Conservation (phyloP, 2,113 vertebrate genomes). For the Scomber colias region DNA sequence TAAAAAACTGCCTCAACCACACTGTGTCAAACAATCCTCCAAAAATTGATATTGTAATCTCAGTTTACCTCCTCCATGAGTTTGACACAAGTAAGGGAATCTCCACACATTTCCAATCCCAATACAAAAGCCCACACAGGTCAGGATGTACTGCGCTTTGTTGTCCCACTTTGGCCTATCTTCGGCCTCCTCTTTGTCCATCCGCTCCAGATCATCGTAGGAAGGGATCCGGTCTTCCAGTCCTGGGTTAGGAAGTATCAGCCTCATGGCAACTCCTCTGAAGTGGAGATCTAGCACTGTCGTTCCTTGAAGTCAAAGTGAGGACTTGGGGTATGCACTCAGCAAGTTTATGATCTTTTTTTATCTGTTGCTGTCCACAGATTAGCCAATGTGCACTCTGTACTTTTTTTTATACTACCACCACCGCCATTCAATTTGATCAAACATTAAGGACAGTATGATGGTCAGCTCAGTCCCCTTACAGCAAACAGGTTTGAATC, state of each 20-base stretch:
- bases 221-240: conserved; percentile 88
- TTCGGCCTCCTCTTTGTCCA: conserved; percentile 85
- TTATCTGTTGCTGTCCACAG: conserved; percentile 29
- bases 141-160: conserved; percentile 94
- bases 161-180: conserved; percentile 94
- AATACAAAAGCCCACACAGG: conserved; percentile 93
- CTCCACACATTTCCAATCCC: conserved; percentile 95
- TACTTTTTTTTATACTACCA: neutral
- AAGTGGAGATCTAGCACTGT: neutral
- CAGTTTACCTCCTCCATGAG: conserved; percentile 92
- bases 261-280: conserved; percentile 78
- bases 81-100: conserved; percentile 95
- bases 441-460: neutral
- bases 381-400: conserved; percentile 40
- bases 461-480: neutral
- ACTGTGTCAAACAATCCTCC: neutral
- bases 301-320: conserved; percentile 51
- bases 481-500: neutral
- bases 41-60: neutral
- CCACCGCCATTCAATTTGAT: neutral
- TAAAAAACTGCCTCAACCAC: neutral
- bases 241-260: conserved; percentile 89
- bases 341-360: conserved; percentile 53
- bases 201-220: conserved; percentile 84
- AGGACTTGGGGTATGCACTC: neutral